These are phyloP conservation scores for Tyto alba DNA, from an alignment of 2,113 vertebrate species.

Conservation along the genomic window DNA sequence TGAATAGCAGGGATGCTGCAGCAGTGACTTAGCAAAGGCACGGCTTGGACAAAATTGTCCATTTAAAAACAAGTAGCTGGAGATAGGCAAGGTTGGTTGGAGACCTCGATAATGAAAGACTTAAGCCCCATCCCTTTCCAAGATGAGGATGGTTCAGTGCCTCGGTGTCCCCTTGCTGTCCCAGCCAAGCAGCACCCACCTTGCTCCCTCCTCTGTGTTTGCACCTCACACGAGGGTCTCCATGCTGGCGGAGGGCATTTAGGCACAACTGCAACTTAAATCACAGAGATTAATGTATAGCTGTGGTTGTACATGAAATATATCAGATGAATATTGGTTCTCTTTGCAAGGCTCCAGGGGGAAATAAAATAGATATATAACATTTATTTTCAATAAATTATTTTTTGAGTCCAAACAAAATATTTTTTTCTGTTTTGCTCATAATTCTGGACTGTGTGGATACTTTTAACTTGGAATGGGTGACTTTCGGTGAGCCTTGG, in stretches of 20 bases:
- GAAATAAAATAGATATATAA: conserved; percentile 8
- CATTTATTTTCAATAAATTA: conserved; percentile 5
- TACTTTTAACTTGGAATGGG: not conserved
- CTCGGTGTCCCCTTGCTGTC: not conserved
- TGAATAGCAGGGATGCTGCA: not conserved
- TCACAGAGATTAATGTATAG: not conserved
- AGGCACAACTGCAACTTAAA: not conserved
- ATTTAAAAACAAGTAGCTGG: not conserved
- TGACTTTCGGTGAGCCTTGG: not conserved
- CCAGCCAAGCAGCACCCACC: rapidly evolving
- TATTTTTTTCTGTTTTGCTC: conserved; percentile 14
- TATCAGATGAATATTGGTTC: conserved; percentile 6
- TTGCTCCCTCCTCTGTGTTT: rapidly evolving
- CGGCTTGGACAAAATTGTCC: not conserved
- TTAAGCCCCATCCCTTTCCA: not conserved
- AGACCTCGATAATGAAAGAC: rapidly evolving
- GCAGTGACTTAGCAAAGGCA: not conserved
- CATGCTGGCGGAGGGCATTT: not conserved
- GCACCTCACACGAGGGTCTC: rapidly evolving
- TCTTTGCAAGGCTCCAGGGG: not conserved
- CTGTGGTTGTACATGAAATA: not conserved
- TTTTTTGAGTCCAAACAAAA: conserved; percentile 25
- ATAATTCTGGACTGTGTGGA: not conserved
- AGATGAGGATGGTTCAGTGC: rapidly evolving
- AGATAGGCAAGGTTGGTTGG: not conserved